A percentile compares a stretch with the other conserved stretches of the same genome.
phyloP scores from a whole-genome alignment of 2,797 vertebrate species.

The Manis javanica region DNA sequence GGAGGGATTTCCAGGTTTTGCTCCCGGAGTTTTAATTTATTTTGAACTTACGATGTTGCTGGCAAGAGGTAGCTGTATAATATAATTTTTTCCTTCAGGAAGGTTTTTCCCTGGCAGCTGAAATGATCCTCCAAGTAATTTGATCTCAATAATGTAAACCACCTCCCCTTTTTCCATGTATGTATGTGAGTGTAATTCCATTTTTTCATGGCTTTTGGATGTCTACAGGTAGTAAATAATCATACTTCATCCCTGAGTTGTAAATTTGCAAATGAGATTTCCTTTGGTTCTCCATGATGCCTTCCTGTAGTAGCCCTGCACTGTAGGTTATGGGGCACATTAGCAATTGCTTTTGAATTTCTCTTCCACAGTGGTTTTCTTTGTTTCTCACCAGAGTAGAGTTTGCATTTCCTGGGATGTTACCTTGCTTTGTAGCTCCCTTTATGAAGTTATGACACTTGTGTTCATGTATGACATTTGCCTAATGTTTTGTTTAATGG shows the following conservation, averaged over 20 bases:
- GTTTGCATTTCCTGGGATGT: constrained; percentile 46
- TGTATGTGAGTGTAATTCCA: not conserved
- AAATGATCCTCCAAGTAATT: constrained; percentile 42
- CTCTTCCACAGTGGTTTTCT: not conserved
- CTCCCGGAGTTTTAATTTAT: constrained; percentile 51
- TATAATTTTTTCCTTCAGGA: constrained; percentile 1
- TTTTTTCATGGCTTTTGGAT: not conserved
- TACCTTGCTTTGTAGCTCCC: constrained; percentile 21
- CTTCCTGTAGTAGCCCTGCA: not conserved
- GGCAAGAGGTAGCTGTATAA: constrained; percentile 4
- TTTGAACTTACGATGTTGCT: constrained; percentile 26
- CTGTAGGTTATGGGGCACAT: not conserved
- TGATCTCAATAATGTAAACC: constrained; percentile 14
- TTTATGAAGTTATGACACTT: not conserved
- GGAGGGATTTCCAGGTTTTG: constrained; percentile 8
- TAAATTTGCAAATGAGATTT: constrained; percentile 17
- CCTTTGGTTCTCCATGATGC: not conserved
- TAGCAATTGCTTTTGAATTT: constrained; percentile 3
- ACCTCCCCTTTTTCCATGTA: not conserved
- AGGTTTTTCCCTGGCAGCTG: not conserved
- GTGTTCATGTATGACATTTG: constrained; percentile 1
- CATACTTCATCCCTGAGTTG: not conserved
- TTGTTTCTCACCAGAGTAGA: not conserved
- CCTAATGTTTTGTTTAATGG: constrained; percentile 4
- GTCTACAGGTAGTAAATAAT: not conserved